phyloP scores from a whole-genome alignment of 2,113 vertebrate genomes.

The Cinclus mexicanus region DNA sequence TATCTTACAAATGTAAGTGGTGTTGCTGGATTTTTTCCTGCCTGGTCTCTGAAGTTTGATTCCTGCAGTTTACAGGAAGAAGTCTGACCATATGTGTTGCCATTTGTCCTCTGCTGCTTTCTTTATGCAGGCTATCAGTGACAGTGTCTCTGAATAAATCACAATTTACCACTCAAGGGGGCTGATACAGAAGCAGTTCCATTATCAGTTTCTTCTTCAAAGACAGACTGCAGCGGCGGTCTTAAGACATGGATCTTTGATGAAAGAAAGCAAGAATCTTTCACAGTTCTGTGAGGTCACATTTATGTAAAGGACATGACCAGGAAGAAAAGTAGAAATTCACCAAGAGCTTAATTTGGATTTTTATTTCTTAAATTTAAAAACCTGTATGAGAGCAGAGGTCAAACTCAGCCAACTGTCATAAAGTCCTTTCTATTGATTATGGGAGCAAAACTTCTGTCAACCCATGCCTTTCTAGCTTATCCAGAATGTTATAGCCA shows the following conservation, averaged over 20 bases:
- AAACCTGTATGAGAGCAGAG: not conserved
- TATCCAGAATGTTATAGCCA: not conserved
- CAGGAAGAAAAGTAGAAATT: not conserved
- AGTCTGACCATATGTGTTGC: slow-evolving; percentile 13
- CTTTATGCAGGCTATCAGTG: not conserved
- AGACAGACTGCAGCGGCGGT: slow-evolving; percentile 15
- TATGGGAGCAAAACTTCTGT: not conserved
- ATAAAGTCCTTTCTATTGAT: not conserved
- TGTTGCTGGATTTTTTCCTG: not conserved
- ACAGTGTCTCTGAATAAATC: not conserved
- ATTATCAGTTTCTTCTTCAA: slow-evolving; percentile 19
- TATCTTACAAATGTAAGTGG: not conserved
- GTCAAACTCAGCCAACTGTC: not conserved
- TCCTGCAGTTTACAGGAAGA: not conserved
- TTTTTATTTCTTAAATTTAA: not conserved
- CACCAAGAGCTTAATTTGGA: not conserved
- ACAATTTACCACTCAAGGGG: not conserved
- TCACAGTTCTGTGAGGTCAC: not conserved
- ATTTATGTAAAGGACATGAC: not conserved
- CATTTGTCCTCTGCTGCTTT: slow-evolving; percentile 28
- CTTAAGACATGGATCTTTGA: not conserved
- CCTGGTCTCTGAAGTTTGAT: not conserved
- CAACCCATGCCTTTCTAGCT: not conserved
- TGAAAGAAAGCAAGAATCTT: not conserved
- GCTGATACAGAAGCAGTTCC: not conserved